Percentiles rank a stretch among this genome's conserved stretches.
phyloP scores from a whole-genome alignment of 2,888 invertebrate genomes.

The Tiphia femorata region DNA sequence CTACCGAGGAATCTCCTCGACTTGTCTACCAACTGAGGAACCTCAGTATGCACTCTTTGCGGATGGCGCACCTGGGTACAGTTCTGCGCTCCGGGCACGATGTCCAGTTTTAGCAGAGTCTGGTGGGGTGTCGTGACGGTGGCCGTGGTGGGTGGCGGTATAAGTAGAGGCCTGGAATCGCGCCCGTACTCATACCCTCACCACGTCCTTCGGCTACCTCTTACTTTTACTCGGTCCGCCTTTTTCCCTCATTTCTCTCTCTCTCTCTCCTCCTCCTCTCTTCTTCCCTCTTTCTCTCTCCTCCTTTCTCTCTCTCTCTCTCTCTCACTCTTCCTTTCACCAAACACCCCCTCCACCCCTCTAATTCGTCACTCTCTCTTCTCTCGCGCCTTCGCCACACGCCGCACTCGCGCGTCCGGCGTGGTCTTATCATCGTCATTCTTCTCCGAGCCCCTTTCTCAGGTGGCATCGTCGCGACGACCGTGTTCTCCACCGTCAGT shows the following conservation, averaged over 20 bases:
- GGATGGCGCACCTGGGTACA: no score
- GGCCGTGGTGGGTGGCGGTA: constrained; percentile 67
- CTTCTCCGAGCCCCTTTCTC: neutral
- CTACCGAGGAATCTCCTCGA: no score
- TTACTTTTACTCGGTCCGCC: constrained; percentile 59
- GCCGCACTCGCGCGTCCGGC: neutral
- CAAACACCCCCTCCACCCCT: constrained; percentile 8
- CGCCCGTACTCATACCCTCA: constrained; percentile 68
- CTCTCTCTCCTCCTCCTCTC: neutral
- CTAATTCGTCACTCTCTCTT: neutral
- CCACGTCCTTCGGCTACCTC: constrained; percentile 66
- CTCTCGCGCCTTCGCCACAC: neutral
- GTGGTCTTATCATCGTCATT: no score
- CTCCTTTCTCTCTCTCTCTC: neutral
- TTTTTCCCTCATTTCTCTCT: neutral
- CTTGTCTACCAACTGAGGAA: no score
- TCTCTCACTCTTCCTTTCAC: neutral
- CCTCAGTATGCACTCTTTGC: no score
- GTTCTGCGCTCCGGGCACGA: constrained; percentile 28
- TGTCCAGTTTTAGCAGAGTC: constrained; percentile 59
- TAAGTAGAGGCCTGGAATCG: constrained; percentile 67
- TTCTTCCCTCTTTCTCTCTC: neutral
- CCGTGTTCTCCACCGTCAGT: no score
- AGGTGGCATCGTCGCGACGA: no score
- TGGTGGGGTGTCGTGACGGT: constrained; percentile 59